Percentiles rank a stretch among this genome's conserved stretches.
Conservation (phyloP, 2,888 invertebrate species). For the Hypena proboscidalis region DNA sequence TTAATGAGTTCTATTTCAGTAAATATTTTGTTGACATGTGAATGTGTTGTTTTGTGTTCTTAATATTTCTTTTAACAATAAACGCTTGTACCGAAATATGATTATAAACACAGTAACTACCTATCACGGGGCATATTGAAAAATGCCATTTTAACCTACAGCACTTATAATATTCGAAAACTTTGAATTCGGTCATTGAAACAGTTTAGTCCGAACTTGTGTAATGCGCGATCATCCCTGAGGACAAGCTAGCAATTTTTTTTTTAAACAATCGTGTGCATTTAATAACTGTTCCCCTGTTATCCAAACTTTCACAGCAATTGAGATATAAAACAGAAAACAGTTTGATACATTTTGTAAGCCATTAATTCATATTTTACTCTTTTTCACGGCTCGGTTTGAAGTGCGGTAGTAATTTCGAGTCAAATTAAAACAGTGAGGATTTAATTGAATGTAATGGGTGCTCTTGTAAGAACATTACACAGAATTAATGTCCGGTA, state of each 20-base stretch:
- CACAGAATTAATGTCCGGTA: constrained; percentile 54
- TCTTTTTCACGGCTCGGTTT: constrained; percentile 44
- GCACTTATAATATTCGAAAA: neutral
- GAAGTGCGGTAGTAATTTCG: constrained; percentile 64
- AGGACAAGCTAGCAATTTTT: constrained; percentile 3
- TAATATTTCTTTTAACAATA: constrained; percentile 7
- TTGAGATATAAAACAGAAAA: constrained; percentile 18
- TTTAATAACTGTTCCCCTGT: neutral
- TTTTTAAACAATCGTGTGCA: neutral
- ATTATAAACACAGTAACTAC: too few relatives aligned
- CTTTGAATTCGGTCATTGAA: neutral
- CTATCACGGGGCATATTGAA: neutral
- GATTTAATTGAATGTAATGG: constrained; percentile 82
- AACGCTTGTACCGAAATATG: neutral
- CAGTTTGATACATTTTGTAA: constrained; percentile 38
- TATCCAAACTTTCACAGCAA: constrained; percentile 10
- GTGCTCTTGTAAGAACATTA: constrained; percentile 72
- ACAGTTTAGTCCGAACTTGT: neutral
- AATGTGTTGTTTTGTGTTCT: neutral
- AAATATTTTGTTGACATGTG: neutral
- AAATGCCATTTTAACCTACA: neutral
- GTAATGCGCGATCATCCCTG: neutral
- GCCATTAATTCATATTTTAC: constrained; percentile 48
- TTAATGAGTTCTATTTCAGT: neutral
- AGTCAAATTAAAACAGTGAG: constrained; percentile 81